Base-by-base conservation (phyloP, 2,113 vertebrate species). In the Scytalopus superciliaris region DNA sequence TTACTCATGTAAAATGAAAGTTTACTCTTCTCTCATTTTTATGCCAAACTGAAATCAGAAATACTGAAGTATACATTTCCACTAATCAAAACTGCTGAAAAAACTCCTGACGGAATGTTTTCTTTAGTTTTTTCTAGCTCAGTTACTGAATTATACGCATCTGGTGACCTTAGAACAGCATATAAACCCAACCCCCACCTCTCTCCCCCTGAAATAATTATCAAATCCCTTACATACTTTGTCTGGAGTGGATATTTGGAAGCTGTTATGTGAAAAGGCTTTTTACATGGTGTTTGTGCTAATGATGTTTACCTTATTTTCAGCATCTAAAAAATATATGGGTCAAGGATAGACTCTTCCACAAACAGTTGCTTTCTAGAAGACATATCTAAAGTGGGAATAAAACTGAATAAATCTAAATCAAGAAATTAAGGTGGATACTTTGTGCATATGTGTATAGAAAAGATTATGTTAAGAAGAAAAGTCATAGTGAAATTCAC, bases 151-250 rank as follows among this genome's bases (percentile, higher is more conserved):
- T 62, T 55, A 59, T 4, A 57, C n/a, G 40, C 1, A 7, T n/a
- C 37, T 79, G 7, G 13, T n/a, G 31, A 68, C 6, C 33, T 68
- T 73, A 64, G 63, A 75, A 57, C 3, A 59, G 57, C 69, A 92
- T 59, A 76, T 37, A 50, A 73, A 44, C 13, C 22, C 59, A 75
- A 89, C n/a, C 6, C 6, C 25, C 7, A 27, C 24, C n/a, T 17
- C 13, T 24, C 1, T 3, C 3, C 1, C 5, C 6, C 3, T 1
- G 28, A 67, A 69, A n/a, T 47, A 23, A 30, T 14, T 13, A 56
- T 19, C 24, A 62, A 49, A 56, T 74, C 23, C 6, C 22, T 44
- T 47, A 30, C 2, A 37, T 23, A 31, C 1, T 63, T 63, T 19
- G 17, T n/a, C 55, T 63, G 44, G 80, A 76, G 44, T 75, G 10